A percentile compares a stretch with the other conserved stretches of the same genome.
phyloP scores from a whole-genome alignment of 2,797 vertebrate genomes.

The Gallinago nigripennis region DNA sequence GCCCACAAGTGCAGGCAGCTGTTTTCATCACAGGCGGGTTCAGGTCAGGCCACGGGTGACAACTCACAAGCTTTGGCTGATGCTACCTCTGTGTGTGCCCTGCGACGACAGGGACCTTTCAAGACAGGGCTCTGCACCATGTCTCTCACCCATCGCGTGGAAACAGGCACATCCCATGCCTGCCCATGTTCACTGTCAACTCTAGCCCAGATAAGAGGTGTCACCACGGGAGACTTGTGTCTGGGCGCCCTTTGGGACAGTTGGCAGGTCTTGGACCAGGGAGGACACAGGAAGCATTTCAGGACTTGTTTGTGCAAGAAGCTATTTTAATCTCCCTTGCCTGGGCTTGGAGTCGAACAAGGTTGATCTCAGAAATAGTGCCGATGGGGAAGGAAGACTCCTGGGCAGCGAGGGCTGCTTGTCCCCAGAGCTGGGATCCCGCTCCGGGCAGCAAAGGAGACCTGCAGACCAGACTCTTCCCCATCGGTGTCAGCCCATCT shows the following conservation, averaged over 20 bases:
- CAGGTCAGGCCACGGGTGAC: not conserved
- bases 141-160: rapidly evolving
- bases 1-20: not conserved
- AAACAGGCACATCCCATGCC: not conserved
- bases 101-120: not conserved
- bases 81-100: not conserved
- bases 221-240: not conserved
- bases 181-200: not conserved
- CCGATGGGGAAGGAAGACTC: not conserved
- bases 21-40: rapidly evolving
- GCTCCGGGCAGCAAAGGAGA: rapidly evolving
- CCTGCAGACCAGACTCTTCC: not conserved
- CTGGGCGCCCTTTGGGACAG: conserved; percentile 4
- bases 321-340: conserved; percentile 29
- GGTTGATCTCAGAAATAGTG: not conserved
- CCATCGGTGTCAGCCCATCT: not conserved
- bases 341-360: not conserved
- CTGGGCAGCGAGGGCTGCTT: not conserved
- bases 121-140: not conserved
- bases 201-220: conserved; percentile 37
- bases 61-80: not conserved
- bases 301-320: conserved; percentile 41
- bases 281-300: not conserved
- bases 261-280: conserved; percentile 8
- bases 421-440: not conserved